Conservation (phyloP, 2,888 invertebrate genomes). For the Patella pellucida region DNA sequence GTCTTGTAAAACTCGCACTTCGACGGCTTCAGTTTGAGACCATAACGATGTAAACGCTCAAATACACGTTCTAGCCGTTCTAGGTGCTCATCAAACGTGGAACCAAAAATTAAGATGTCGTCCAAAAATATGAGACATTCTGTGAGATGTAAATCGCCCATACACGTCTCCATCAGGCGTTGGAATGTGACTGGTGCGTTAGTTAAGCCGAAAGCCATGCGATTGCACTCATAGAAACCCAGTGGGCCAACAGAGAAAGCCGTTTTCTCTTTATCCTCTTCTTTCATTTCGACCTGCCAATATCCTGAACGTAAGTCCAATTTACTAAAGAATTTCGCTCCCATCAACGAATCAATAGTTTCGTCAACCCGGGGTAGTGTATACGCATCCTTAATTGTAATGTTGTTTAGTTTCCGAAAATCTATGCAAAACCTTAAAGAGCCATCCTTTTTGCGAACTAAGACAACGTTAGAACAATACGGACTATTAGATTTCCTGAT, state of each 20-base stretch:
- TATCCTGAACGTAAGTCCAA: conserved; percentile 32
- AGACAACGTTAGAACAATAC: conserved; percentile 34
- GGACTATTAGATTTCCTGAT: conserved; percentile 34
- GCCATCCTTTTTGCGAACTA: conserved; percentile 34
- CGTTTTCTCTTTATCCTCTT: conserved; percentile 32
- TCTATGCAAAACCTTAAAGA: conserved; percentile 36
- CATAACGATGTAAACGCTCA: no score
- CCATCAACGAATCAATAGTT: conserved; percentile 31
- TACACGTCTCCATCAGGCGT: conserved; percentile 32
- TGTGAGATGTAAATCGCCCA: conserved; percentile 32
- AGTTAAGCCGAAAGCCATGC: conserved; percentile 35
- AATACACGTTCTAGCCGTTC: conserved; percentile 32
- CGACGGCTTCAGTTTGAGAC: no score
- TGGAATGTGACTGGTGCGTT: conserved; percentile 36
- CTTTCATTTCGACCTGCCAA: conserved; percentile 34
- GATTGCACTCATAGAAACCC: conserved; percentile 35
- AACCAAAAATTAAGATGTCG: conserved; percentile 38
- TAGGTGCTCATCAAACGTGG: conserved; percentile 29
- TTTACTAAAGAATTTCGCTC: conserved; percentile 27
- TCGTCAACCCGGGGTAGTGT: conserved; percentile 40
- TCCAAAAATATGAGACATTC: conserved; percentile 37
- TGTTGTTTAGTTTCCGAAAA: conserved; percentile 30
- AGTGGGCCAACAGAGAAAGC: conserved; percentile 36
- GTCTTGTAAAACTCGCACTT: conserved; percentile 28
- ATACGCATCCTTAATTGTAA: conserved; percentile 38